Base-by-base conservation (phyloP, 2,113 vertebrate species). In the Ailuropoda melanoleuca region DNA sequence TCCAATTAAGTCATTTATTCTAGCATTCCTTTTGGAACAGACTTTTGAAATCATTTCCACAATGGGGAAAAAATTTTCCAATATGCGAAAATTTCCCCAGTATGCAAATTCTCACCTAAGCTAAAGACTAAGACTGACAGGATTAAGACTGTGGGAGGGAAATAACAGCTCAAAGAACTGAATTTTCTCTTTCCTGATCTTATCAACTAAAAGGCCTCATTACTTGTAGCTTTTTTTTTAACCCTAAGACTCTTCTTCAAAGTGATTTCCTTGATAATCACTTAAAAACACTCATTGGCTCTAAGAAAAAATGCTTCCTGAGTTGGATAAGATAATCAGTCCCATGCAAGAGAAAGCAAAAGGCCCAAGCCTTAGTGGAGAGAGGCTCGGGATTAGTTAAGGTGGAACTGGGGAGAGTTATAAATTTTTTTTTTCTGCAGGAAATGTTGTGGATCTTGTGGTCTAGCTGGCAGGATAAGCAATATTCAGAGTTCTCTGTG, bases 241-340 rank as follows among this genome's bases (percentile, higher is more conserved):
- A 7, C 50, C 2, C 29, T 15, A 62, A 15, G 34, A 50, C 6
- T 78, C 24, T 93, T 53, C 4, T 78, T 43, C 6, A 84, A 50
- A 60, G n/a, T 88, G 8, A 85, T 90, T 90, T 92, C n/a, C 56
- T 85, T 90, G 55, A 75, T 62, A 89, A 84, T 84, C 62, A 94
- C 70, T 90, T 90, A 19, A 43, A 95, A 83, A 0, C 12, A 37
- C 10, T 93, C 34, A n/a, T 21, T 48, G 81, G 8, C 11, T 78
- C 24, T 82, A 72, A 91, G 10, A 78, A 64, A 75, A 11, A 60
- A 56, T 9, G 4, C 21, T 62, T 93, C 13, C 13, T 84, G n/a
- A 48, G 2, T 58, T 72, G 26, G 39, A 68, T 60, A 18, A 10
- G 12, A n/a, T 34, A 64, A 64, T 82, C 13, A 14, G 48, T 92